Conservation (phyloP, 2,797 vertebrate genomes). For the Pseudochaenichthys georgianus region DNA sequence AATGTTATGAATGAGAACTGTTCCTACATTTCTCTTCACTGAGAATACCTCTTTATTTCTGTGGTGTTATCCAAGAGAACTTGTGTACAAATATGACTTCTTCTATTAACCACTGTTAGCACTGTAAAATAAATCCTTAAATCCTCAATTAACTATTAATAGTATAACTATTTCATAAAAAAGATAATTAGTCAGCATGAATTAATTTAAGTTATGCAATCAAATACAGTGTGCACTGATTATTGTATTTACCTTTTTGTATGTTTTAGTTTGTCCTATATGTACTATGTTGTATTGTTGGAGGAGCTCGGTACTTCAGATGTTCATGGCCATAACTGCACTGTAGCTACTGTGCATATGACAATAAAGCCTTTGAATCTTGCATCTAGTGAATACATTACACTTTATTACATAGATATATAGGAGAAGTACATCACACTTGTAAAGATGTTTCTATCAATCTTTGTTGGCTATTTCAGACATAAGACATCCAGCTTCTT, state of each 20-base stretch:
- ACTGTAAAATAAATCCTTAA: background rate
- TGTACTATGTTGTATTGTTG: too few species aligned
- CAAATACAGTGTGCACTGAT: slow-evolving; percentile 2
- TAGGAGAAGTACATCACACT: slow-evolving; percentile 20
- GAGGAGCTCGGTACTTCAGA: too few species aligned
- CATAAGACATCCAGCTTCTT: slow-evolving; percentile 6
- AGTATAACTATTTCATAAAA: background rate
- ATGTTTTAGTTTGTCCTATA: too few species aligned
- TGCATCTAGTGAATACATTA: slow-evolving; percentile 23
- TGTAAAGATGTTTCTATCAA: slow-evolving; percentile 1
- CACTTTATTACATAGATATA: slow-evolving; percentile 9
- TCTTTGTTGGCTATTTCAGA: slow-evolving; percentile 30
- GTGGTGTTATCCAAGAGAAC: background rate
- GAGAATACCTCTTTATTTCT: background rate
- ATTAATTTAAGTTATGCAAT: background rate
- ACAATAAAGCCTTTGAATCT: too few species aligned
- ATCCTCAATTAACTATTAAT: background rate
- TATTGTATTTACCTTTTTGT: slow-evolving; percentile 25
- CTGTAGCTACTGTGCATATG: too few species aligned
- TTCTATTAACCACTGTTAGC: background rate
- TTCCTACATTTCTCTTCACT: background rate
- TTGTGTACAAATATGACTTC: background rate
- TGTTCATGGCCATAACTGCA: too few species aligned
- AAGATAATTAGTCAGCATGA: background rate
- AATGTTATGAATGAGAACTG: too few species aligned